These are phyloP conservation scores for Callionymus lyra DNA, from an alignment of 2,113 vertebrate genomes.

Conservation along the genomic window DNA sequence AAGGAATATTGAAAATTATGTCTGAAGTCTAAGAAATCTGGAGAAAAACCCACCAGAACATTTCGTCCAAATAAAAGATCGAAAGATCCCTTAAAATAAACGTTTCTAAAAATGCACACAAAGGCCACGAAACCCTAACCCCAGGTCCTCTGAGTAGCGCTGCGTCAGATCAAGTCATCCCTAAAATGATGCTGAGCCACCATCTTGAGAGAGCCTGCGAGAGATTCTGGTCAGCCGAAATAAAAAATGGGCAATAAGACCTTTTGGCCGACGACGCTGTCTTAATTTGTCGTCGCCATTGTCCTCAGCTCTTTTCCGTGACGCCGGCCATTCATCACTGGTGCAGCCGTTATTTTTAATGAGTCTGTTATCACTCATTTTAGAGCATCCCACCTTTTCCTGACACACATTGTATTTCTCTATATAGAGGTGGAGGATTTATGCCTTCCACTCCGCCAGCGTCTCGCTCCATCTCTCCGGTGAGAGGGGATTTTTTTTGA, in stretches of 20 bases:
- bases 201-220: too few species aligned
- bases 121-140: too few species aligned
- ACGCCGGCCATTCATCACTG: constrained; percentile 69
- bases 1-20: too few species aligned
- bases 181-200: too few species aligned
- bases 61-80: too few species aligned
- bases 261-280: constrained; percentile 47
- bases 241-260: constrained; percentile 41
- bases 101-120: too few species aligned
- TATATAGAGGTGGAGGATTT: constrained; percentile 77
- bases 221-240: constrained; percentile 35
- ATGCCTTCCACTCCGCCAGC: constrained; percentile 55
- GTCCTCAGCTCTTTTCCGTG: constrained; percentile 62
- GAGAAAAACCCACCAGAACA: too few species aligned
- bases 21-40: too few species aligned
- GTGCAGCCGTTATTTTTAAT: constrained; percentile 75
- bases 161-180: too few species aligned
- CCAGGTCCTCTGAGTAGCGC: too few species aligned
- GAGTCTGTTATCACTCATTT: constrained; percentile 80
- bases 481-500: too few species aligned
- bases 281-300: constrained; percentile 67
- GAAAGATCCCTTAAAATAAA: too few species aligned
- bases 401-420: constrained; percentile 76
- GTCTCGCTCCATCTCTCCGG: constrained; percentile 1
- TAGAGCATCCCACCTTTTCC: constrained; percentile 75